A percentile compares a stretch with the other conserved stretches of the same genome.
These are phyloP conservation scores for Rhinogobio ventralis DNA, from an alignment of 2,797 vertebrate species.

Conservation along the genomic window DNA sequence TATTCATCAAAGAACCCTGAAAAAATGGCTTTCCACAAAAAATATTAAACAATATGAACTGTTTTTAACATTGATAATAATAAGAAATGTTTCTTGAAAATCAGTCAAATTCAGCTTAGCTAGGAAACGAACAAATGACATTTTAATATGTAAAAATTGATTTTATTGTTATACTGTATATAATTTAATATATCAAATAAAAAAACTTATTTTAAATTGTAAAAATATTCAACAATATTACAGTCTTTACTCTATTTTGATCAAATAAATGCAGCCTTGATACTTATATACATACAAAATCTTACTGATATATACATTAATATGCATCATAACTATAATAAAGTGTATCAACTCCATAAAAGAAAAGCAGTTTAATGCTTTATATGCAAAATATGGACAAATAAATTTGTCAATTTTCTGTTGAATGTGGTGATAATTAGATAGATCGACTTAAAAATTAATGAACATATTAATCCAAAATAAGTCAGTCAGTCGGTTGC, in stretches of 20 bases:
- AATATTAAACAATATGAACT: too few relatives aligned
- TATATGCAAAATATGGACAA: not conserved
- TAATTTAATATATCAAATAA: not conserved
- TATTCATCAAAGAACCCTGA: not conserved
- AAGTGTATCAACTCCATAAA: too few relatives aligned
- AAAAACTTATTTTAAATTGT: not conserved
- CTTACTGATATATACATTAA: not conserved
- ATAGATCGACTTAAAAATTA: not conserved
- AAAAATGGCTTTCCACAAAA: too few relatives aligned
- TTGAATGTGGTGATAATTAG: not conserved
- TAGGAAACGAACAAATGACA: too few relatives aligned
- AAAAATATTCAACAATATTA: too few relatives aligned
- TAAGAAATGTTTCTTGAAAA: not conserved
- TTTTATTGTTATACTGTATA: not conserved
- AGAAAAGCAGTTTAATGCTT: too few relatives aligned
- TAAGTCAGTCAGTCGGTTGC: not conserved
- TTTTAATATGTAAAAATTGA: not conserved
- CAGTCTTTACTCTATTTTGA: not conserved
- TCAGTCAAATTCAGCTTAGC: not conserved
- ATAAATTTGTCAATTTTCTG: not conserved
- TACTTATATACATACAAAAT: not conserved
- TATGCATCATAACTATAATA: too few relatives aligned
- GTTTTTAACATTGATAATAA: too few relatives aligned
- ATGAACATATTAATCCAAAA: not conserved
- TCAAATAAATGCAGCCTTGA: not conserved